Evolutionary conservation across 1,140 invertebrate species (phyloP), one percentile per base, ranked within the genome.

Genomic region (Papilio xuthus): DNA sequence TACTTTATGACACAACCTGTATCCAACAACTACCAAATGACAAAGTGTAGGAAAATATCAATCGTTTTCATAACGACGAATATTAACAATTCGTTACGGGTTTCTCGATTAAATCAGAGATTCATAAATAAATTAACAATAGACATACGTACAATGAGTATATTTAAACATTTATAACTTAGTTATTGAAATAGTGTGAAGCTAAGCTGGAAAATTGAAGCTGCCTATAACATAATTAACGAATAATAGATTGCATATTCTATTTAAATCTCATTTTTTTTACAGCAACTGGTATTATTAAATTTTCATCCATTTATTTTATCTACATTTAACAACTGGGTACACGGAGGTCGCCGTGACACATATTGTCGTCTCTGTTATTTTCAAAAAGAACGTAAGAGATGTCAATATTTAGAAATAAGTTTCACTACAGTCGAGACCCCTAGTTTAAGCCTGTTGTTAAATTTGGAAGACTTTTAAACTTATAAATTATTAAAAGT

Each of bases 1-100:
- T 72, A 72, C 23, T 72, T 72, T 44, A 72, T 42, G 70, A 72
- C 70, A 72, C 70, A 72, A 72, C 70, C 70, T 44, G n/a, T 72
- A 42, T 72, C n/a, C 70, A 20, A n/a, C 70, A 72, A 47, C 37
- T 23, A 72, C 42, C 9, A 70, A 72, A 72, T 23, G 15, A 20
- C 42, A 72, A 7, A 72, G 20, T 53, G 23, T 26, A 60, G 23
- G 56, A 23, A 60, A 26, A 60, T 56, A 56, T 56, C 7, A 56
- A 56, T 56, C 53, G 20, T 23, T 60, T 20, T 23, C 9, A 60
- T 60, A 60, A 60, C 56, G 20, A 60, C 9, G 1, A 9, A 2
- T 60, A 60, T 12, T 60, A 26, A 26, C 10, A 23, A 23, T 60
- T 60, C 23, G 53, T 60, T 26, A 60, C 18, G n/a, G 18, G 18